These are phyloP conservation scores for Xerus inauris DNA, from an alignment of 2,113 vertebrate species.

Conservation along the genomic window DNA sequence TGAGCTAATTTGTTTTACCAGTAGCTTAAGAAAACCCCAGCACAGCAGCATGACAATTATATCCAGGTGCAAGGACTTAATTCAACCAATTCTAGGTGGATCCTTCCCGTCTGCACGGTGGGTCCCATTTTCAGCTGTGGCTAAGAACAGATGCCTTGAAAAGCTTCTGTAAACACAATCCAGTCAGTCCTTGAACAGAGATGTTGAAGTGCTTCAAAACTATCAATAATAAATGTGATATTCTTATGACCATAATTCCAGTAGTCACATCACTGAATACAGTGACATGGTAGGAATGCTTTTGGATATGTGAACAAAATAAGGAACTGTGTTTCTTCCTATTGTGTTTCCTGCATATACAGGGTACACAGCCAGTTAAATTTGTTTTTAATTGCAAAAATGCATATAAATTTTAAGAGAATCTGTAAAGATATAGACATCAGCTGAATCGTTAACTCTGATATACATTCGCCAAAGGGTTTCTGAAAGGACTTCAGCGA, in stretches of 20 bases:
- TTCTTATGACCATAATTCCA: slow-evolving; percentile 69
- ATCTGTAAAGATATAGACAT: not conserved
- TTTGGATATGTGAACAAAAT: slow-evolving; percentile 55
- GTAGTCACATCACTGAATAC: slow-evolving; percentile 61
- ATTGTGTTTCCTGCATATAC: slow-evolving; percentile 54
- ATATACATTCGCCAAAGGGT: not conserved
- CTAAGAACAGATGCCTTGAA: slow-evolving; percentile 94
- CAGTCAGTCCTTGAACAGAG: slow-evolving; percentile 85
- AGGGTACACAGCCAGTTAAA: not conserved
- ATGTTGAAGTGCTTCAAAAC: slow-evolving; percentile 77
- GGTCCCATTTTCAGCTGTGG: slow-evolving; percentile 90
- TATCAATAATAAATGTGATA: slow-evolving; percentile 14
- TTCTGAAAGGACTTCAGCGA: slow-evolving; percentile 26
- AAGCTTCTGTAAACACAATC: slow-evolving; percentile 86
- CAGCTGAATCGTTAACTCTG: slow-evolving; percentile 25
- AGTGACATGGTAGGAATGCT: not conserved
- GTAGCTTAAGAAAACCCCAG: slow-evolving; percentile 95
- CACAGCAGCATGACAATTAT: slow-evolving; percentile 97
- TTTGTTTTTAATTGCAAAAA: not conserved
- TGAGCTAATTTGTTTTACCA: slow-evolving; percentile 97
- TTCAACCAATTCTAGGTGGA: slow-evolving; percentile 98
- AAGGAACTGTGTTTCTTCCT: slow-evolving; percentile 45
- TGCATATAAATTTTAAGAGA: slow-evolving; percentile 26
- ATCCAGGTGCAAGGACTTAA: slow-evolving; percentile 99
- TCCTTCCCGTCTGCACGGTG: slow-evolving; percentile 90